Conservation (phyloP, 2,888 invertebrate genomes). For the Pammene aurita region DNA sequence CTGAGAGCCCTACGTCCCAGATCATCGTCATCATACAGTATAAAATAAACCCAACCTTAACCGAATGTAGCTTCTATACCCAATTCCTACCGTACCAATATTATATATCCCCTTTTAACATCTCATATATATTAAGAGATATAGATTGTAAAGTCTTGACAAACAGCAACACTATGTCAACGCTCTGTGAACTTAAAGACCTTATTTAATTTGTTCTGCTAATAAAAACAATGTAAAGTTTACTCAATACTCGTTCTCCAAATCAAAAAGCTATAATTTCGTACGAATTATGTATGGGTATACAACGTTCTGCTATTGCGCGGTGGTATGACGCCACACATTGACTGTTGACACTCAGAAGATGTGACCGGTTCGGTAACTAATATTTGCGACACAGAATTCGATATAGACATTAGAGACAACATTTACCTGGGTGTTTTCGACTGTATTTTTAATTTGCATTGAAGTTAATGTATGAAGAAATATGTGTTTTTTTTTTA, state of each 20-base stretch:
- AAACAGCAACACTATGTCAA: too few species aligned
- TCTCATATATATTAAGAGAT: too few species aligned
- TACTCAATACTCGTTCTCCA: not conserved
- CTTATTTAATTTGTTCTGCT: constrained; percentile 18
- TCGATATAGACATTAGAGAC: not conserved
- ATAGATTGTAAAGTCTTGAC: too few species aligned
- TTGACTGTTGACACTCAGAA: not conserved
- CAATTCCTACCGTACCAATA: too few species aligned
- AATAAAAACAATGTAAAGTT: constrained; percentile 17
- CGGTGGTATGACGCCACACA: not conserved
- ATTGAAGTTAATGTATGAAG: too few species aligned
- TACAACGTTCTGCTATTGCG: not conserved
- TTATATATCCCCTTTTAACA: too few species aligned
- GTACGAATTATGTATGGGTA: not conserved
- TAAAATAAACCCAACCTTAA: too few species aligned
- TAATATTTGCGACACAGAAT: constrained; percentile 20
- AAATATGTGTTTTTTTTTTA: too few species aligned
- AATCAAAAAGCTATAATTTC: not conserved
- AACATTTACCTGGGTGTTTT: not conserved
- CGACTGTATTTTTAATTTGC: constrained; percentile 5
- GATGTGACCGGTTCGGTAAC: constrained; percentile 29
- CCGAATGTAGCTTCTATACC: too few species aligned
- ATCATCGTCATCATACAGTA: too few species aligned
- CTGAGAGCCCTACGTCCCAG: too few species aligned
- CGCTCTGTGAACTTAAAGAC: not conserved